phyloP scores from a whole-genome alignment of 2,113 vertebrate genomes.

The Hydrolagus affinis region DNA sequence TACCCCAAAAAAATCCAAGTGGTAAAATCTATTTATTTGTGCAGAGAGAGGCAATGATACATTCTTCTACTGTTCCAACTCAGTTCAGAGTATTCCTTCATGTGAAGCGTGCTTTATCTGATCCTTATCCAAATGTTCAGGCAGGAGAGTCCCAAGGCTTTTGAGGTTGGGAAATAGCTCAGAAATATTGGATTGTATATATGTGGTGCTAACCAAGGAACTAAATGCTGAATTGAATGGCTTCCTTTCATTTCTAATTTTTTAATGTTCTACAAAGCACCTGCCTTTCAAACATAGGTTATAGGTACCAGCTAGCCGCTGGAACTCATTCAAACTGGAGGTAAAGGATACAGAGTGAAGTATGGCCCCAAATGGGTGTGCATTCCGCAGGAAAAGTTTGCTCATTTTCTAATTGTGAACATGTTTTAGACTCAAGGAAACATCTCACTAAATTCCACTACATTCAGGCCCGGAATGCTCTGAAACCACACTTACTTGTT shows the following conservation, averaged over 20 bases:
- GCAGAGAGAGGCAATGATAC: neutral
- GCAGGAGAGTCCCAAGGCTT: neutral
- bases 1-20: neutral
- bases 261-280: neutral
- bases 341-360: neutral
- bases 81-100: neutral
- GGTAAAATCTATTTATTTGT: neutral
- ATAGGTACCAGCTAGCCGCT: neutral
- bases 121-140: neutral
- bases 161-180: neutral
- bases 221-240: neutral
- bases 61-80: neutral
- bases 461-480: constrained; percentile 13
- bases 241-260: neutral
- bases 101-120: neutral
- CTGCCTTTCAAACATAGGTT: neutral
- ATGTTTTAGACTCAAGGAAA: constrained; percentile 20
- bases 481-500: constrained; percentile 12
- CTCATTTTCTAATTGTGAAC: constrained; percentile 27
- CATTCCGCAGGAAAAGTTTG: neutral
- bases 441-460: constrained; percentile 12
- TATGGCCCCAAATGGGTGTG: neutral
- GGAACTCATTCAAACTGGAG: neutral
- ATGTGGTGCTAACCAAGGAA: neutral
- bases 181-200: neutral